Evolutionary conservation across 2,797 vertebrate species (phyloP).

Genomic region (Eupleurogrammus muticus): DNA sequence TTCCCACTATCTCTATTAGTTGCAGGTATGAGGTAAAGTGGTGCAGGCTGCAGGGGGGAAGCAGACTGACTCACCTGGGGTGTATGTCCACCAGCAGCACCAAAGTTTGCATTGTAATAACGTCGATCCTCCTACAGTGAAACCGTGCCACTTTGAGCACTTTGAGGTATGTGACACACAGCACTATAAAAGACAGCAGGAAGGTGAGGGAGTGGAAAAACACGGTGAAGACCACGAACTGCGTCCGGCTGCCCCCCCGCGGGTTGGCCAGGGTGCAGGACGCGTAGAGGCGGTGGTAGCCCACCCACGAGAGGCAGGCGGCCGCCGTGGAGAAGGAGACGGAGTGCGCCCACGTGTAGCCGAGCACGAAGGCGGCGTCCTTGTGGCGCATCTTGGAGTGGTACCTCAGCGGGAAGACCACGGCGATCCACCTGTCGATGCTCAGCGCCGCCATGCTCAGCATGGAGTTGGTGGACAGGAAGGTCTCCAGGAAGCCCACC

Average conservation of each 20-base stretch:
- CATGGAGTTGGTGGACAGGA: slow-evolving; percentile 96
- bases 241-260: slow-evolving; percentile 83
- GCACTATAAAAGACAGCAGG: slow-evolving; percentile 90
- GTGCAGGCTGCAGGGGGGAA: not conserved
- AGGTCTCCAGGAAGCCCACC: slow-evolving; percentile 95
- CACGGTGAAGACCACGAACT: slow-evolving; percentile 91
- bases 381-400: slow-evolving; percentile 95
- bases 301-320: slow-evolving; percentile 93
- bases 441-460: slow-evolving; percentile 97
- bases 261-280: slow-evolving; percentile 93
- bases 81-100: slow-evolving; percentile 96
- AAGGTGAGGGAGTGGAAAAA: slow-evolving; percentile 94
- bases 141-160: slow-evolving; percentile 95
- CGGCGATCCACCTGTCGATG: slow-evolving; percentile 97
- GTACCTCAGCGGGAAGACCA: slow-evolving; percentile 96
- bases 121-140: slow-evolving; percentile 95
- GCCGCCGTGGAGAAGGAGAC: slow-evolving; percentile 91
- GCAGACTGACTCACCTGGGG: slow-evolving; percentile 88
- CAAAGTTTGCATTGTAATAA: slow-evolving; percentile 97
- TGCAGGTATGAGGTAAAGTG: not conserved
- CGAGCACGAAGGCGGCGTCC: slow-evolving; percentile 92
- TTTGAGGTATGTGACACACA: slow-evolving; percentile 95
- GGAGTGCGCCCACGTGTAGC: slow-evolving; percentile 96
- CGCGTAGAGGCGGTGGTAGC: slow-evolving; percentile 95
- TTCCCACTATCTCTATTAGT: too few relatives aligned